Evolutionary conservation across 2,113 vertebrate genomes (phyloP).

Genomic region (Albula goreensis): DNA sequence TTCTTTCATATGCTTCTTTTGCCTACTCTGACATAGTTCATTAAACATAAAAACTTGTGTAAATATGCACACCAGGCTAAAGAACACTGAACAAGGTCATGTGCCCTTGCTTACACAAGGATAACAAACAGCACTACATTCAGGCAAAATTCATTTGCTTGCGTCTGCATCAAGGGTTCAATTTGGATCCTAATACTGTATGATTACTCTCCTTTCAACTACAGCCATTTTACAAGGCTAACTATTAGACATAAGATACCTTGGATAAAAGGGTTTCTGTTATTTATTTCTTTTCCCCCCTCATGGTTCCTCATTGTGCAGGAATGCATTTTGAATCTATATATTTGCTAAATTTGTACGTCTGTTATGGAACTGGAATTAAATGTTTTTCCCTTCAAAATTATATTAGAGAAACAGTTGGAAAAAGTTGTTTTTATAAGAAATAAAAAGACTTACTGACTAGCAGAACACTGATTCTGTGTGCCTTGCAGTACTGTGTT

Average conservation of each 20-base stretch:
- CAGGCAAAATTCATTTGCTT: not conserved
- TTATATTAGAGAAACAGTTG: too few relatives aligned
- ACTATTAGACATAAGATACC: not conserved
- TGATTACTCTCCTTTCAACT: not conserved
- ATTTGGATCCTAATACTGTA: not conserved
- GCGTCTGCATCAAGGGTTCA: not conserved
- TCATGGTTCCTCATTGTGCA: not conserved
- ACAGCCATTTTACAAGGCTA: not conserved
- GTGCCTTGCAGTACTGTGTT: not conserved
- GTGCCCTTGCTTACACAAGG: not conserved
- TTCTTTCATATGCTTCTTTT: too few relatives aligned
- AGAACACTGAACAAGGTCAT: not conserved
- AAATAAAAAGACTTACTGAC: not conserved
- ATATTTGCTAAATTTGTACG: not conserved
- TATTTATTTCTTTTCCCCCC: not conserved
- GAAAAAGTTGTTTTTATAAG: not conserved
- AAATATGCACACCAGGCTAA: not conserved
- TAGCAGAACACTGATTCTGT: not conserved
- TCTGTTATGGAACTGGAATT: not conserved
- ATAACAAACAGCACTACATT: not conserved
- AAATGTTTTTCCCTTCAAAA: not conserved
- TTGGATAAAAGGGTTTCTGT: not conserved
- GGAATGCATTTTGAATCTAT: not conserved
- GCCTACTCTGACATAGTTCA: not conserved
- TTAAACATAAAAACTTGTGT: not conserved